Base-by-base conservation (phyloP, 2,888 invertebrate species). In the Drosophila helvetica region DNA sequence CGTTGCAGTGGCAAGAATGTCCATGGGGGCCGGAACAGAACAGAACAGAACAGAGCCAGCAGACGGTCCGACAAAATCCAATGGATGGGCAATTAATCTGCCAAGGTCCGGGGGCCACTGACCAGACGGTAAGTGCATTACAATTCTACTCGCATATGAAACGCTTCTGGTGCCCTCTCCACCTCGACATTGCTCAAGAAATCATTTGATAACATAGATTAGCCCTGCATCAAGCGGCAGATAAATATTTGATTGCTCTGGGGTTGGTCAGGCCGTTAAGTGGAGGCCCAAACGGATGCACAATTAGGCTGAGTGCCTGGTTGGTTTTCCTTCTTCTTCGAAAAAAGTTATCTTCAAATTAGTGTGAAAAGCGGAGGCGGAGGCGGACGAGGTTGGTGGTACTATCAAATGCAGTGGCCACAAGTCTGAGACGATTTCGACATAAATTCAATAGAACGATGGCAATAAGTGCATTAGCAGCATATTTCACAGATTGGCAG, bases 401-500 rank as follows among this genome's bases (percentile, higher is more conserved):
- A 33, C 54, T 69, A 63, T 58, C 64, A 74, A 71, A 77, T 51
- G 68, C 67, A 64, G 46, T 48, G 66, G 59, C 66, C 70, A 43
- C 65, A 74, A 64, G 85, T 46, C 69, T 60, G 73, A 78, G 83
- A 71, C 74, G 75, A 67, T 75, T 68, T 63, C 75, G 75, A 80
- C 75, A 84, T 84, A 85, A 84, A 84, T 85, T 85, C 84, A 84
- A 85, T 85, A 79, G 82, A 55, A 66, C 78, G 76, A 79, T 58
- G 78, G 86, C 84, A 86, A 85, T 85, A 85, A 85, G 84, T 85
- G 86, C 86, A 85, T 85, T 85, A 85, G 84, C 84, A 85, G 84
- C 84, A 85, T 85, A 85, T 85, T 85, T 85, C 81, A 85, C 84
- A 85, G 84, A 85, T 85, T 85, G 86, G 86, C 84, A 86, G 84